Evolutionary conservation across 2,797 vertebrate genomes (phyloP), one percentile per base, ranked within the genome.

Genomic region (Sebastes elongatus): DNA sequence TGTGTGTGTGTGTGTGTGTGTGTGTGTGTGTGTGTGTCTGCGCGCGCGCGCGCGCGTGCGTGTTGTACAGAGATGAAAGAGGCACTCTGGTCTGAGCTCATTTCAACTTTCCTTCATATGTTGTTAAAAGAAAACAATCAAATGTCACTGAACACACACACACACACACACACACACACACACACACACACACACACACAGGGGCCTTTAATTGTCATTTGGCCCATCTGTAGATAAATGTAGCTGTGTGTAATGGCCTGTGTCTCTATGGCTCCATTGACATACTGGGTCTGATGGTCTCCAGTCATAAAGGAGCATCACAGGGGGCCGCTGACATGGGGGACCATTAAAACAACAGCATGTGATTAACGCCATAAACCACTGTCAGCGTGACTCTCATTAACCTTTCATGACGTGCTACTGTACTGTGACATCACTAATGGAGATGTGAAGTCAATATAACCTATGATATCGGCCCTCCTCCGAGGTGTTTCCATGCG

Each of bases 231-330:
- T 70, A 85, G 86, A 84, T 90, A 84, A 88, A 92, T 92, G 84
- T 74, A 71, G 22, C 74, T 78, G 83, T 93, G 86, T 89, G 85
- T 86, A 92, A 91, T 90, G 88, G 82, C 80, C 80, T 84, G 87
- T 88, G 80, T 83, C 85, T 85, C 74, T 74, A 66, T 79, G 81
- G 71, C 75, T 82, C 53, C 80, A 86, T 81, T 84, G 86, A 82
- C 81, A 81, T 87, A 88, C 91, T 90, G 82, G 68, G 72, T 63
- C 81, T 76, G 53, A 22, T 78, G 71, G 76, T 87, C 72, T 87
- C 30, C 64, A 22, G 71, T 77, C 78, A 89, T 89, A 67, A 89
- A 89, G 80, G 84, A 83, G 81, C 81, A 79, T 81, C 76, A 56
- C 14, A 6, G 38, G 38, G 62, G 63, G 64, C 80, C 55, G 83